Percentiles rank a stretch among this genome's conserved stretches.
Evolutionary conservation across 2,797 vertebrate genomes (phyloP).

Genomic region (Mormyrops boulengeri): DNA sequence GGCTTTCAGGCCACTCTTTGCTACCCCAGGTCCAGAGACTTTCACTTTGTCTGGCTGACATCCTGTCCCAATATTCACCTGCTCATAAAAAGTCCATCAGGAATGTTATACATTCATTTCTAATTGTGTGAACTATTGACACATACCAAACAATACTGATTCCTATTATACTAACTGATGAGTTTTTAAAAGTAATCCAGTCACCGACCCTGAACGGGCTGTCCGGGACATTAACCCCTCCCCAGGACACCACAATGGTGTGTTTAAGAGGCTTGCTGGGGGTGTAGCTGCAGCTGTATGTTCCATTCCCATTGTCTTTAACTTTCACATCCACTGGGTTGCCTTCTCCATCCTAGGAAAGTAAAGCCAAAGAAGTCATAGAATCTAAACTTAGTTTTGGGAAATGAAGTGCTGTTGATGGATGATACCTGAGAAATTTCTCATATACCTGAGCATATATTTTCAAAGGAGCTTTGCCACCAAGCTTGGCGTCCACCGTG

Average conservation of each 20-base stretch:
- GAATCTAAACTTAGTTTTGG: not conserved
- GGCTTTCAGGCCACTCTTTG: slow-evolving; percentile 82
- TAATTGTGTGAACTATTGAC: not conserved
- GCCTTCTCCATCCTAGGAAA: slow-evolving; percentile 53
- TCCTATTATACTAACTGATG: too few relatives aligned
- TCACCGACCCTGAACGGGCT: slow-evolving; percentile 62
- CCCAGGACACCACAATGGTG: slow-evolving; percentile 62
- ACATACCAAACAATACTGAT: not conserved
- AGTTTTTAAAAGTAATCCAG: not conserved
- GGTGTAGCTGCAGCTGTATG: slow-evolving; percentile 58
- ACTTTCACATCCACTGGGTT: slow-evolving; percentile 54
- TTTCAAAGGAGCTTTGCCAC: slow-evolving; percentile 60
- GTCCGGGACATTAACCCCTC: slow-evolving; percentile 61
- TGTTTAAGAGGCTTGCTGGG: slow-evolving; percentile 60
- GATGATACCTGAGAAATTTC: not conserved
- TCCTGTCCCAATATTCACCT: slow-evolving; percentile 82
- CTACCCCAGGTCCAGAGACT: slow-evolving; percentile 83
- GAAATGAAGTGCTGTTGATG: not conserved
- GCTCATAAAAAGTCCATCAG: slow-evolving; percentile 15
- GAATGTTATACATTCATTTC: not conserved
- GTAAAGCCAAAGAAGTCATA: not conserved
- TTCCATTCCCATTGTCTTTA: slow-evolving; percentile 59
- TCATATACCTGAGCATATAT: slow-evolving; percentile 56
- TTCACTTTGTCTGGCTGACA: slow-evolving; percentile 90
- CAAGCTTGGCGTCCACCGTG: slow-evolving; percentile 60